Base-by-base conservation (phyloP, 1,140 invertebrate genomes). In the Zaprionus lachaisei region DNA sequence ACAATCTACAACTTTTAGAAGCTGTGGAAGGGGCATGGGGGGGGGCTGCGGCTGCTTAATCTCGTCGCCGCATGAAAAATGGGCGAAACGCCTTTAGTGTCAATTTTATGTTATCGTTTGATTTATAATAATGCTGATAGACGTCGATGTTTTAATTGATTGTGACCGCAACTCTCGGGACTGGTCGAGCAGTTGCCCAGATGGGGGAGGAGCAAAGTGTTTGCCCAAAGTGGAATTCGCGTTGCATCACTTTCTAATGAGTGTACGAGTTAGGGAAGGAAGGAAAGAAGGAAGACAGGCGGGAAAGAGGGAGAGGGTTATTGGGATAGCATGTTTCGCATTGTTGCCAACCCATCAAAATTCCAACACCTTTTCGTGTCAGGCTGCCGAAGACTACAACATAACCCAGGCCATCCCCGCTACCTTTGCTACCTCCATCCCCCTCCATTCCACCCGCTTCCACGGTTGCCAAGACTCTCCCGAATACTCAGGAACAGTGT, bases 121-220 rank as follows among this genome's bases (percentile, higher is more conserved):
- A 90, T 90, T 90, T 90, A 90, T 90, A 90, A 90, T 90, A 85
- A 90, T 90, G 85, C 85, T 90, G 85, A 90, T 90, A 85, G 85
- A 90, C 85, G 84, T 89, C 85, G 79, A 90, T 90, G 75, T 85
- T 80, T 90, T 89, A 89, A 89, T 89, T 89, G 85, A 90, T 90
- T 90, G 85, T 58, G 67, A 67, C 65, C 55, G 55, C 47, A 72
- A 56, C 54, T 58, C n/a, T 47, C n/a, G 41, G 31, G 31, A 34
- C 31, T 34, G 31, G 31, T 34, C 31, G 31, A 34, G 31, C 9
- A 9, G 28, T 31, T 9, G 28, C 28, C 3, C 9, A 31, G 28
- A 31, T 34, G 31, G 31, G 31, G 31, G 31, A 34, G 31, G 31
- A 9, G 31, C 31, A 63, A 70, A 54, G 2, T 31, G 22, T 38